Percentiles rank a stretch among this genome's conserved stretches.
These are phyloP conservation scores for Rhincodon typus DNA, from an alignment of 2,797 vertebrate species.

Conservation along the genomic window DNA sequence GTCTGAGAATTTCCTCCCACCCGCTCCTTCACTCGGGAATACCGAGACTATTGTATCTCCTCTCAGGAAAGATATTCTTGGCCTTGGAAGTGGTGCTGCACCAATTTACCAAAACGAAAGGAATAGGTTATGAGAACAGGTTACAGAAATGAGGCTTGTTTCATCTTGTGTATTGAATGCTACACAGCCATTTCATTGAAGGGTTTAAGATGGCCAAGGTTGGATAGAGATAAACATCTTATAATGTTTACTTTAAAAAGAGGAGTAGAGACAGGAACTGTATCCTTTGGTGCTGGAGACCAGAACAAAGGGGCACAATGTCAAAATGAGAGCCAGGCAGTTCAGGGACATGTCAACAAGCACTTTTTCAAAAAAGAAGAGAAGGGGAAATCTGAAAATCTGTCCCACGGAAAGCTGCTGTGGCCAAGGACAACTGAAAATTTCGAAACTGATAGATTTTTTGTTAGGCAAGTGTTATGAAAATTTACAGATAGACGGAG, in stretches of 20 bases:
- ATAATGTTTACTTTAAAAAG: too few species aligned
- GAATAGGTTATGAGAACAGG: background rate
- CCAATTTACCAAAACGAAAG: background rate
- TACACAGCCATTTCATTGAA: background rate
- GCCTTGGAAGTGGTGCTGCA: background rate
- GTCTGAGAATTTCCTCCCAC: background rate
- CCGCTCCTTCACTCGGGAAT: background rate
- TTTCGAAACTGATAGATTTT: background rate
- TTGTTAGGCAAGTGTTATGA: background rate
- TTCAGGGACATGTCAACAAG: background rate
- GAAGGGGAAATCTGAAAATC: background rate
- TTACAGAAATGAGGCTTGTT: background rate
- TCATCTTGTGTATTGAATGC: background rate
- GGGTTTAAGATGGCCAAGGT: background rate
- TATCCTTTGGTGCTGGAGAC: background rate
- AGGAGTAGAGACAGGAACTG: too few species aligned
- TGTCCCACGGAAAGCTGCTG: background rate
- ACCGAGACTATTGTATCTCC: background rate
- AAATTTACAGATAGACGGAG: too few species aligned
- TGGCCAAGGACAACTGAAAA: background rate
- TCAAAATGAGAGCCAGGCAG: background rate
- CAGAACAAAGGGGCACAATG: background rate
- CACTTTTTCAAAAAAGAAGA: background rate
- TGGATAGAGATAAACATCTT: background rate
- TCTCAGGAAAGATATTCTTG: background rate